phyloP scores from a whole-genome alignment of 92 coral and sea anemone genomes.

The Ricordea florida region DNA sequence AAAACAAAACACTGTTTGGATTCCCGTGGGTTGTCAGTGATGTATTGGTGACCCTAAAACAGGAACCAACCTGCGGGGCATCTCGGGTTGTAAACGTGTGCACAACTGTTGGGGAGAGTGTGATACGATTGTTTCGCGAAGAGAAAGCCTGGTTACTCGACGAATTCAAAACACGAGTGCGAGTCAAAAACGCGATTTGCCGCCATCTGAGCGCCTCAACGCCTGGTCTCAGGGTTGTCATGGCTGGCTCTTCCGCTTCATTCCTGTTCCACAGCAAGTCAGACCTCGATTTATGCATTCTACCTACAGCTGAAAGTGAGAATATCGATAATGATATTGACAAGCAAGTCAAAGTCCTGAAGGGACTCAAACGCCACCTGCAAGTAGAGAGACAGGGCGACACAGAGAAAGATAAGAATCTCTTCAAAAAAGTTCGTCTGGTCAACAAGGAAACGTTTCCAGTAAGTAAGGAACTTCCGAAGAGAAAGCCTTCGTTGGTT shows the following conservation, averaged over 20 bases:
- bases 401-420: neutral
- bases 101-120: slow-evolving; percentile 41
- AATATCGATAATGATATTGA: neutral
- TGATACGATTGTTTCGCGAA: slow-evolving; percentile 42
- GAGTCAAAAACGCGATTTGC: slow-evolving; percentile 33
- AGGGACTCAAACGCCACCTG: neutral
- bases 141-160: slow-evolving; percentile 54
- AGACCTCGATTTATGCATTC: slow-evolving; percentile 83
- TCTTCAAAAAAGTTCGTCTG: slow-evolving; percentile 40
- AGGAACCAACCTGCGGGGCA: neutral
- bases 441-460: slow-evolving; percentile 48
- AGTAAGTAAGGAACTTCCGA: slow-evolving; percentile 31
- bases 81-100: neutral
- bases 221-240: slow-evolving; percentile 15
- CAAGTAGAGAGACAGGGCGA: neutral
- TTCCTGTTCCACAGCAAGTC: slow-evolving; percentile 80
- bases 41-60: slow-evolving; percentile 69
- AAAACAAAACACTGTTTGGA: slow-evolving; percentile 63
- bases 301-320: neutral
- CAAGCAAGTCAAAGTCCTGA: neutral
- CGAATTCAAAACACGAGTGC: slow-evolving; percentile 64
- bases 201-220: slow-evolving; percentile 9
- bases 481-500: no score
- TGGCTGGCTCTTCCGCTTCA: slow-evolving; percentile 90
- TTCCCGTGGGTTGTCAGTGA: slow-evolving; percentile 99